phyloP scores from a whole-genome alignment of 2,888 invertebrate species.

The Drosophila nigricruria region DNA sequence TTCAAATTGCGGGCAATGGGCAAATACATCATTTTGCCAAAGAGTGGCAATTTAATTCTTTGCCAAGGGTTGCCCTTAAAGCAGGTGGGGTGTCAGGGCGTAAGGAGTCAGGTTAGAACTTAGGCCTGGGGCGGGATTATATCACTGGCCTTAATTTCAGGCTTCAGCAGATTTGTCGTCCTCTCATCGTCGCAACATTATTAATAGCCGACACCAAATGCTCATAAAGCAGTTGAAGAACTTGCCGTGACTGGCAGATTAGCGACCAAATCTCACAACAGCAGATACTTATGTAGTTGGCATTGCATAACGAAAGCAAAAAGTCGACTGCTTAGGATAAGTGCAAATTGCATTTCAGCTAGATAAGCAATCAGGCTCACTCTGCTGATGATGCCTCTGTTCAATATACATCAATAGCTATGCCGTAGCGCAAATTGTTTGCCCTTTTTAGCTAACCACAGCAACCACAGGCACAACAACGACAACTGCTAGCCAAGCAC shows the following conservation, averaged over 20 bases:
- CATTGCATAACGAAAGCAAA: neutral
- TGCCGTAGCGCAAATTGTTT: conserved; percentile 47
- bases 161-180: conserved; percentile 48
- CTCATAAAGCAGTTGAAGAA: conserved; percentile 8
- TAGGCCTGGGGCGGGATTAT: conserved; percentile 4
- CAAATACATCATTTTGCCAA: conserved; percentile 59
- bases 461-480: conserved; percentile 7
- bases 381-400: conserved; percentile 48
- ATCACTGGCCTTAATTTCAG: conserved; percentile 46
- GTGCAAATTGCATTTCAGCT: conserved; percentile 36
- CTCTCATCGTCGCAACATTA: conserved; percentile 42
- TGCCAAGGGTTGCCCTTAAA: conserved; percentile 32
- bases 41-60: conserved; percentile 44
- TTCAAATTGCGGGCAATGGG: conserved; percentile 39
- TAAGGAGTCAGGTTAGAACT: neutral
- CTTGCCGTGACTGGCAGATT: conserved; percentile 1
- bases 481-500: neutral
- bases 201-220: conserved; percentile 34
- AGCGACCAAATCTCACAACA: neutral
- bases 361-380: conserved; percentile 37
- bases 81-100: neutral
- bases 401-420: conserved; percentile 52
- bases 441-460: conserved; percentile 29
- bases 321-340: conserved; percentile 7
- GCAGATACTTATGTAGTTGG: neutral